These are phyloP conservation scores for Magallana nippona DNA, from an alignment of 2,888 invertebrate genomes.

Conservation along the genomic window DNA sequence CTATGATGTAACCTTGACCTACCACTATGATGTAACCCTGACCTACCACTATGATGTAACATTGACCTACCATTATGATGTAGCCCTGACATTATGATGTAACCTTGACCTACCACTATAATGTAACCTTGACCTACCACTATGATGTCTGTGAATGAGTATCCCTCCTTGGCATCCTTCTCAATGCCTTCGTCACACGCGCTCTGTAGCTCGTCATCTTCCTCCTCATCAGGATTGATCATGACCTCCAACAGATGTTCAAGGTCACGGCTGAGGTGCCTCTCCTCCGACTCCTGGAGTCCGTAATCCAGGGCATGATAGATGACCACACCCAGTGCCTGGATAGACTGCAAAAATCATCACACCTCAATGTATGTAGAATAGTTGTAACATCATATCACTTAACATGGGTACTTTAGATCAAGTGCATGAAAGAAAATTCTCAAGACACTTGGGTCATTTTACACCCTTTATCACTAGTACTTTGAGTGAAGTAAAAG, in stretches of 20 bases:
- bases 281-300: constrained; percentile 91
- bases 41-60: constrained; percentile 65
- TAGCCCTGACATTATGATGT: too few species aligned
- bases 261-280: constrained; percentile 90
- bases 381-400: neutral
- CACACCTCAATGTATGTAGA: neutral
- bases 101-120: too few species aligned
- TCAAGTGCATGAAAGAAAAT: too few species aligned
- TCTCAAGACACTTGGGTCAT: too few species aligned
- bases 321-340: constrained; percentile 90
- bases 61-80: constrained; percentile 82
- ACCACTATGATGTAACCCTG: too few species aligned
- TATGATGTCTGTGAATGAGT: constrained; percentile 83
- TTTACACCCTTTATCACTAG: too few species aligned
- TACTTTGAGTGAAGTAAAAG: too few species aligned
- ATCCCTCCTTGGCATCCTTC: constrained; percentile 71
- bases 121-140: constrained; percentile 78
- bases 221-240: constrained; percentile 85
- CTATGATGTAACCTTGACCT: constrained; percentile 80
- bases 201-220: constrained; percentile 90
- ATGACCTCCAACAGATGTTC: constrained; percentile 92
- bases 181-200: constrained; percentile 84
- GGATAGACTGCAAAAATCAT: constrained; percentile 86
- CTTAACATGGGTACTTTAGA: neutral
- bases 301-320: constrained; percentile 95